Evolutionary conservation across 2,888 invertebrate species (phyloP).

Genomic region (Tachina grossa): DNA sequence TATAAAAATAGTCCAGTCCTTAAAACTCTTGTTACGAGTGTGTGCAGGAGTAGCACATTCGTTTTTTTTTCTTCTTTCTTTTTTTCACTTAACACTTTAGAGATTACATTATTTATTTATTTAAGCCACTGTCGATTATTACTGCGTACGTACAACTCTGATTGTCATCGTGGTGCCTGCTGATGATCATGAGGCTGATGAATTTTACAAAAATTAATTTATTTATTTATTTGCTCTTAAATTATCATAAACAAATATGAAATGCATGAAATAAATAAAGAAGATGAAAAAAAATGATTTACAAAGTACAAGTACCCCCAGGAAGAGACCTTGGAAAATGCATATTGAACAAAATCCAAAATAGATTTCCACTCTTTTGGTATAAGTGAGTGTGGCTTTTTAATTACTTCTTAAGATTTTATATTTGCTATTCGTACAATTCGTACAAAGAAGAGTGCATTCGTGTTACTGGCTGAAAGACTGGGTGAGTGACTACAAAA

Average conservation of each 20-base stretch:
- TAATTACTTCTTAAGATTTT: constrained; percentile 38
- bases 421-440: constrained; percentile 33
- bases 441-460: neutral
- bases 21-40: neutral
- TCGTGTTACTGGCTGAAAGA: constrained; percentile 4
- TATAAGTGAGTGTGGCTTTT: constrained; percentile 34
- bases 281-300: constrained; percentile 6
- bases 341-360: constrained; percentile 27
- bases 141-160: neutral
- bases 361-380: constrained; percentile 18
- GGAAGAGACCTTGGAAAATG: constrained; percentile 44
- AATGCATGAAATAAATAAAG: constrained; percentile 2
- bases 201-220: constrained; percentile 41
- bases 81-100: constrained; percentile 17
- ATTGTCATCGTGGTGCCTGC: constrained; percentile 2
- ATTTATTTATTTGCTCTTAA: constrained; percentile 78
- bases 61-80: neutral
- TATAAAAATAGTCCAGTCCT: constrained; percentile 13
- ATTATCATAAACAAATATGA: constrained; percentile 81
- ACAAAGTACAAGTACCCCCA: constrained; percentile 57
- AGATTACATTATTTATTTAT: constrained; percentile 54
- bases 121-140: constrained; percentile 59
- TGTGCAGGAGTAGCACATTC: neutral
- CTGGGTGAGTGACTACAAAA: constrained; percentile 40
- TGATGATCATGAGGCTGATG: constrained; percentile 41